These are phyloP conservation scores for Myzus persicae DNA, from an alignment of 1,140 invertebrate species.

Conservation along the genomic window DNA sequence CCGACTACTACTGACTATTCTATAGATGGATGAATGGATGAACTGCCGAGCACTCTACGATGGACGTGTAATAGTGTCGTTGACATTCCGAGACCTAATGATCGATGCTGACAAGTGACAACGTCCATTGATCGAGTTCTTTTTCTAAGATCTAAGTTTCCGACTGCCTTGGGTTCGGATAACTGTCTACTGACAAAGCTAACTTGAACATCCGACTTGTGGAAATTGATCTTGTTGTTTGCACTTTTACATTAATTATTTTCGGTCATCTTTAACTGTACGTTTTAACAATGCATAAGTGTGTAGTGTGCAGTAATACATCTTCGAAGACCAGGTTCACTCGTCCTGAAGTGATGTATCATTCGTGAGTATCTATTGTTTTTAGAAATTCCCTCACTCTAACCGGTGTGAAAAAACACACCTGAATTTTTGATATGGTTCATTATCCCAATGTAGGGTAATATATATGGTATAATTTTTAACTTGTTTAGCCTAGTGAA, in stretches of 20 bases:
- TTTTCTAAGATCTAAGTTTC: too few relatives aligned
- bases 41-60: too few relatives aligned
- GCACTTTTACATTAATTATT: too few relatives aligned
- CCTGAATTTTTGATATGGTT: too few relatives aligned
- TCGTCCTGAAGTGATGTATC: neutral
- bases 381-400: neutral
- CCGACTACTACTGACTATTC: neutral
- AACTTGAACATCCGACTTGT: neutral
- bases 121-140: neutral
- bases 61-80: too few relatives aligned
- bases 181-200: neutral
- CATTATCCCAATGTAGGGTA: too few relatives aligned
- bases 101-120: too few relatives aligned
- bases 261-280: neutral
- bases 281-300: neutral
- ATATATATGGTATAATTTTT: too few relatives aligned
- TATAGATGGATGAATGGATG: neutral
- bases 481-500: too few relatives aligned
- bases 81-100: too few relatives aligned
- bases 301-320: neutral
- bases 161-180: neutral
- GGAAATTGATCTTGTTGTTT: neutral
- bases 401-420: too few relatives aligned
- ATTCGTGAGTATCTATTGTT: neutral
- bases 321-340: neutral